phyloP scores from a whole-genome alignment of 1,140 invertebrate genomes.

The Diabrotica virgifera region DNA sequence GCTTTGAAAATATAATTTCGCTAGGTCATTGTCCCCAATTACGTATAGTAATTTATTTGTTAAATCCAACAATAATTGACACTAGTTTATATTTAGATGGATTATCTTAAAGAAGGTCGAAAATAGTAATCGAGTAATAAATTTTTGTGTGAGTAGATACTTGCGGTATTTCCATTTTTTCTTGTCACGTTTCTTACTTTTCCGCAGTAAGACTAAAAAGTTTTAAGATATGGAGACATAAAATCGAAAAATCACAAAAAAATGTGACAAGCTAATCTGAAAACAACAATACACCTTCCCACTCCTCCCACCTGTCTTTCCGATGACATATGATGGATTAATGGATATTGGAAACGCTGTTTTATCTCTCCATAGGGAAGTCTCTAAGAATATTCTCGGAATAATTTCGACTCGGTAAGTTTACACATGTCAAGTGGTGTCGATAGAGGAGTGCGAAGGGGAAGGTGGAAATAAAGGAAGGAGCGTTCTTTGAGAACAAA shows the following conservation, averaged over 20 bases:
- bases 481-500: slow-evolving; percentile 43
- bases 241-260: slow-evolving; percentile 11
- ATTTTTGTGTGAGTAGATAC: too few species aligned
- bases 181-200: too few species aligned
- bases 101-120: too few species aligned
- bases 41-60: too few species aligned
- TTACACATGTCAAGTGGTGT: slow-evolving; percentile 42
- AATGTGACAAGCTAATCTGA: slow-evolving; percentile 7
- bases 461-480: slow-evolving; percentile 18
- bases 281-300: slow-evolving; percentile 15
- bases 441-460: slow-evolving; percentile 32
- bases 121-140: too few species aligned
- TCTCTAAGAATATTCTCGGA: slow-evolving; percentile 16
- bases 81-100: too few species aligned
- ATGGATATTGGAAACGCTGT: slow-evolving; percentile 39
- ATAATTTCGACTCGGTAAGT: slow-evolving; percentile 39
- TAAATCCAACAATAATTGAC: too few species aligned
- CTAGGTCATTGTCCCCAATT: too few species aligned
- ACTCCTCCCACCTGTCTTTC: slow-evolving; percentile 16
- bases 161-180: too few species aligned
- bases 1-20: too few species aligned
- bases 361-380: slow-evolving; percentile 38
- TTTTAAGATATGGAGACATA: not conserved
- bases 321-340: slow-evolving; percentile 38
- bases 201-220: too few species aligned